phyloP scores from a whole-genome alignment of 2,888 invertebrate species.

The Tethea ocularis region DNA sequence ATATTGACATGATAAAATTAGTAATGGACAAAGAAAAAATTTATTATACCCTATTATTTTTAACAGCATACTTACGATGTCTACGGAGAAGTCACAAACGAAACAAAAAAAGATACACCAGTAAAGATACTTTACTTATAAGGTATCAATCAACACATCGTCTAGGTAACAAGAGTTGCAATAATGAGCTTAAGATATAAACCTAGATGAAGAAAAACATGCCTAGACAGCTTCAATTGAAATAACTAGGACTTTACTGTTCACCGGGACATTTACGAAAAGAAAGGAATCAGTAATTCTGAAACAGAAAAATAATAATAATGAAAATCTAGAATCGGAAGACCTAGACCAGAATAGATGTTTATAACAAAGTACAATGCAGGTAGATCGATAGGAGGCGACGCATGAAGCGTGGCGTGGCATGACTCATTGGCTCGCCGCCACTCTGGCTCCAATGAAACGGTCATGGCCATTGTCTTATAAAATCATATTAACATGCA shows the following conservation, averaged over 20 bases:
- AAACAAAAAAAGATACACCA: not conserved
- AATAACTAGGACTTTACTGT: too few species aligned
- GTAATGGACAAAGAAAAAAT: not conserved
- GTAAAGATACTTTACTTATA: too few species aligned
- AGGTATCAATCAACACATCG: too few species aligned
- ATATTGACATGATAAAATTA: not conserved
- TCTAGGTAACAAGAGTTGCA: not conserved
- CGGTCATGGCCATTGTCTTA: constrained; percentile 42
- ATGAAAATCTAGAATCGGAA: too few species aligned
- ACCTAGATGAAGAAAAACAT: too few species aligned
- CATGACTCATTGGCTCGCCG: constrained; percentile 25
- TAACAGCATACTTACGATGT: not conserved
- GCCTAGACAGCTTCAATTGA: too few species aligned
- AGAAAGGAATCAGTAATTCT: too few species aligned
- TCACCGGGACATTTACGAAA: too few species aligned
- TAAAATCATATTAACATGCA: constrained; percentile 25
- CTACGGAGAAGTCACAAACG: not conserved
- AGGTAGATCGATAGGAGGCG: constrained; percentile 12
- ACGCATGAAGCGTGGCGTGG: constrained; percentile 25
- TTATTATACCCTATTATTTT: not conserved
- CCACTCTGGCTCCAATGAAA: constrained; percentile 24
- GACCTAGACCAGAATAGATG: too few species aligned
- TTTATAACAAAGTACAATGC: not conserved
- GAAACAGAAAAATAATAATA: too few species aligned
- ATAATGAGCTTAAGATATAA: too few species aligned